Evolutionary conservation across 2,797 vertebrate genomes (phyloP).

Genomic region (Pangasius sanitwongsei): DNA sequence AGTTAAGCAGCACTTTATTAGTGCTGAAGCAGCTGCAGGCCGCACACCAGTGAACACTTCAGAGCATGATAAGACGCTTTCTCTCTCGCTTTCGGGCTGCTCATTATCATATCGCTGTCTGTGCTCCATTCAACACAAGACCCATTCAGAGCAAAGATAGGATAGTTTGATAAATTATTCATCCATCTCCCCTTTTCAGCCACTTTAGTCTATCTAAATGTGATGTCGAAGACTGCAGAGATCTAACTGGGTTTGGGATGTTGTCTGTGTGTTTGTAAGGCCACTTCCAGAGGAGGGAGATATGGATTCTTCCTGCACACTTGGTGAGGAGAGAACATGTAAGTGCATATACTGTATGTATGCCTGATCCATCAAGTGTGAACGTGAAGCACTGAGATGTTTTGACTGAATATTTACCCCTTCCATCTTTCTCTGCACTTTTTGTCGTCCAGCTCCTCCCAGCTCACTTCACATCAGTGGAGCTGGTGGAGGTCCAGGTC

Average conservation of each 20-base stretch:
- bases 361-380: neutral
- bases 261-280: constrained; percentile 66
- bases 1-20: constrained; percentile 47
- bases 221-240: neutral
- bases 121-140: constrained; percentile 18
- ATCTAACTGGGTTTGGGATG: neutral
- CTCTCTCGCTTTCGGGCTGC: neutral
- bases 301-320: constrained; percentile 85
- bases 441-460: constrained; percentile 79
- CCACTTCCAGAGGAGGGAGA: constrained; percentile 88
- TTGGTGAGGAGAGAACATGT: constrained; percentile 83
- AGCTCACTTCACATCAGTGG: constrained; percentile 80
- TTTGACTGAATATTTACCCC: neutral
- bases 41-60: constrained; percentile 45
- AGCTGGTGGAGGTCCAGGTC: constrained; percentile 66
- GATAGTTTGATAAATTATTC: neutral
- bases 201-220: neutral
- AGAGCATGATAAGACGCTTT: neutral
- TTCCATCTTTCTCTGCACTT: neutral
- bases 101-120: constrained; percentile 50
- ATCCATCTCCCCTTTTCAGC: neutral
- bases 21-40: constrained; percentile 47
- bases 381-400: neutral
- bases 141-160: neutral
- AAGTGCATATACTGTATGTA: constrained; percentile 64